Evolutionary conservation across 1,140 invertebrate species (phyloP).

Genomic region (Tetragnatha versicolor): DNA sequence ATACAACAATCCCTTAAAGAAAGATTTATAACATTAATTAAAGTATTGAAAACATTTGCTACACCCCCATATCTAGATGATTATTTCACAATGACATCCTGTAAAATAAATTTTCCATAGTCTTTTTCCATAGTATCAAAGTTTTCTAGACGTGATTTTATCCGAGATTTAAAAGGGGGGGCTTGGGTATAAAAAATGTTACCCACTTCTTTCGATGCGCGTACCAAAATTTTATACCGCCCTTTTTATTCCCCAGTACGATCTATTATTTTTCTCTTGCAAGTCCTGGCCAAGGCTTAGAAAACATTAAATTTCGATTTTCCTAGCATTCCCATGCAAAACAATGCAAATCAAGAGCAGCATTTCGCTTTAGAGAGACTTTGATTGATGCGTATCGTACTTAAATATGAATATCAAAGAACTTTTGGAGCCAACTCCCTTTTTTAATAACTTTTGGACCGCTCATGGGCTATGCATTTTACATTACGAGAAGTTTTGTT

Average conservation of each 20-base stretch:
- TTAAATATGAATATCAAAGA: slow-evolving; percentile 24
- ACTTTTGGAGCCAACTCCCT: background rate
- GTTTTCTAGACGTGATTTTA: too few species aligned
- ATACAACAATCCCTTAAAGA: too few species aligned
- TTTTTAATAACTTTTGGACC: slow-evolving; percentile 2
- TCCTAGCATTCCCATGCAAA: slow-evolving; percentile 29
- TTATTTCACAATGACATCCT: too few species aligned
- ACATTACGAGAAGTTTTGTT: too few species aligned
- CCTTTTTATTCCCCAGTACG: background rate
- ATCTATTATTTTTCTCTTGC: background rate
- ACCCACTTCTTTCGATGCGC: too few species aligned
- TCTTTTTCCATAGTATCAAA: too few species aligned
- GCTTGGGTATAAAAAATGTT: too few species aligned
- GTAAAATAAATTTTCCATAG: too few species aligned
- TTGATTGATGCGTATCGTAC: slow-evolving; percentile 23
- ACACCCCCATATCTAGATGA: too few species aligned
- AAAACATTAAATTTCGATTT: slow-evolving; percentile 47
- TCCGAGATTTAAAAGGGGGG: too few species aligned
- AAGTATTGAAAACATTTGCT: too few species aligned
- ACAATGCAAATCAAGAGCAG: slow-evolving; percentile 26
- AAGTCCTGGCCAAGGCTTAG: background rate
- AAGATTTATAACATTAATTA: too few species aligned
- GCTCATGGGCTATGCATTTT: background rate
- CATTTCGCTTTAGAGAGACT: background rate
- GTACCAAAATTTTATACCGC: slow-evolving; percentile 1